Evolutionary conservation across 2,113 vertebrate genomes (phyloP), one percentile per base, ranked within the genome.

Genomic region (Cyanoramphus novaezelandiae): DNA sequence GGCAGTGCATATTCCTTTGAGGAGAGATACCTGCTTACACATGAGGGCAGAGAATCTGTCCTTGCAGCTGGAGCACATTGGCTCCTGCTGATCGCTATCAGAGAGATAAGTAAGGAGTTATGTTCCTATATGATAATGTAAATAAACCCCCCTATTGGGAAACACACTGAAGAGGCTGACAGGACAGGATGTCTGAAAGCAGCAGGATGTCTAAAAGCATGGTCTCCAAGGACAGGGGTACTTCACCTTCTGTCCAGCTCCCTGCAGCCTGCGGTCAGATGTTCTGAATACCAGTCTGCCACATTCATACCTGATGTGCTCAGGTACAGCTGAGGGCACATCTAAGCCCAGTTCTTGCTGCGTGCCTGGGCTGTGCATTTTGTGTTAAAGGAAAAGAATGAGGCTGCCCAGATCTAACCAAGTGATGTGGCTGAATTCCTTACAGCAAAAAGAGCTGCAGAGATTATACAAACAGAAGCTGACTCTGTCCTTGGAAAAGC

Each of bases 231-330:
- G 44, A 24, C 47, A 84, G 59, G 41, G 81, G 31, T 17, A 27
- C 4, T 52, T 55, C n/a, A 70, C 17, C 17, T 43, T 52, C 44
- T 82, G 44, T 37, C 46, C 35, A 69, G 14, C 17, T 47, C 14
- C 50, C 31, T 6, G 6, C 21, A 87, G 29, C 29, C 37, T 37
- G 49, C 0, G 0, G 18, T 8, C 8, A 1, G 13, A 62, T 82
- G 41, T 43, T 49, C 18, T 46, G 65, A 82, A 20, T 31, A 41
- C 10, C 47, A 23, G 0, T 11, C 60, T 55, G 41, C 15, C 41
- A 25, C 20, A 16, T 44, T 47, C 5, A 0, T 35, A 13, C 31
- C 29, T 31, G 31, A 9, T 18, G 49, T 41, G 47, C 71, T 44
- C 47, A 25, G 41, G 44, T 50, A 43, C 29, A 35, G 57, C 50